Percentiles rank a stretch among this genome's conserved stretches.
These are phyloP conservation scores for Mandrillus leucophaeus DNA, from an alignment of 2,113 vertebrate species.

Conservation along the genomic window DNA sequence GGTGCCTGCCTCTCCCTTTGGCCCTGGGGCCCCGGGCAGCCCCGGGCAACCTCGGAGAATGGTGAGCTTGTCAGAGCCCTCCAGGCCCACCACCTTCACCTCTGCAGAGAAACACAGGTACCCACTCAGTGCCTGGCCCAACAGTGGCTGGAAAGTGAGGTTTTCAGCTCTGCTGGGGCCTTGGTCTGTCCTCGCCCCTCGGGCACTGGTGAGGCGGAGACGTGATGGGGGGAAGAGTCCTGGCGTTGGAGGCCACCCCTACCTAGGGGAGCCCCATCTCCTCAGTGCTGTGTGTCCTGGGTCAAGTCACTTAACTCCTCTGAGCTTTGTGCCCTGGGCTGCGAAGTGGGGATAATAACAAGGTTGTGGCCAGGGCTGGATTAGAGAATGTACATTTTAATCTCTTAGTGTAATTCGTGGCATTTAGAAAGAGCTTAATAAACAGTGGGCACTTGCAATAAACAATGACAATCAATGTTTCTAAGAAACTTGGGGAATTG, in stretches of 20 bases:
- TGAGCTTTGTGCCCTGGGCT: not conserved
- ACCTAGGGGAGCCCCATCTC: accelerated
- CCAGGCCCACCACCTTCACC: conserved; percentile 45
- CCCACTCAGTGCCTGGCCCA: not conserved
- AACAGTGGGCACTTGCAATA: not conserved
- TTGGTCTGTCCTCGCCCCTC: accelerated
- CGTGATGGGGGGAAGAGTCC: not conserved
- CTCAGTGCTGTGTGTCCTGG: not conserved
- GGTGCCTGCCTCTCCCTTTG: conserved; percentile 45
- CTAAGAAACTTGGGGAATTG: not conserved
- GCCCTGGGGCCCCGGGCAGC: not conserved
- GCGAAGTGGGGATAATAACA: accelerated
- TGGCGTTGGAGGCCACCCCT: no score
- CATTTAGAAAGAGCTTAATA: not conserved
- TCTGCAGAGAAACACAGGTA: not conserved
- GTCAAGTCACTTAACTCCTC: not conserved
- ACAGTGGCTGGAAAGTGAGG: not conserved
- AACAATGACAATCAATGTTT: accelerated
- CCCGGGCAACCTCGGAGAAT: conserved; percentile 67
- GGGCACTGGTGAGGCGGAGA: not conserved
- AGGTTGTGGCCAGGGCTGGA: no score
- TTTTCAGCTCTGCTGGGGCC: accelerated
- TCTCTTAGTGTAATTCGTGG: accelerated
- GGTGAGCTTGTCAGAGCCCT: conserved; percentile 40
- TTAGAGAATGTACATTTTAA: accelerated